Evolutionary conservation across 2,888 invertebrate species (phyloP), one percentile per base, ranked within the genome.

Genomic region (Scaeva pyrastri): DNA sequence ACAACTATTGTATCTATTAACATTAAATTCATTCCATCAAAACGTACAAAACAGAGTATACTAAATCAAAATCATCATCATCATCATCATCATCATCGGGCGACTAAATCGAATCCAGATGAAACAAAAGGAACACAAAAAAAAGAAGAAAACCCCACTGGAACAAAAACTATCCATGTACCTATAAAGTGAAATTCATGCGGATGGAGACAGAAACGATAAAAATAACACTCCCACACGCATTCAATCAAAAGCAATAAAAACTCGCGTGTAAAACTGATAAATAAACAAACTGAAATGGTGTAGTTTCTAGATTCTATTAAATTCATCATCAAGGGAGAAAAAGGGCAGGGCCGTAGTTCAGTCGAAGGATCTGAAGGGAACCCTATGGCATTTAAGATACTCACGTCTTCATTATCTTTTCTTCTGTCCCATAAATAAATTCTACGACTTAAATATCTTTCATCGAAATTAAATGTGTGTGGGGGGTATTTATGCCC

Each of bases 201-300:
- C 52, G 10, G 58, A 72, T 10, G 16, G 23, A 58, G 16, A 39
- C 14, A 66, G 39, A 55, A 55, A 55, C 86, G 82, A 86, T 82
- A 86, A 82, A 81, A 82, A 86, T 58, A 86, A 71, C 81, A 81
- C 81, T 70, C 86, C 81, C 86, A 74, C 86, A 86, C 86, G 74
- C 81, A 86, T 86, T 86, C 86, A 81, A 86, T 86, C 77, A 74
- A 86, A 86, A 82, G 81, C 81, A 86, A 82, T 86, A 86, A 86
- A 86, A 86, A 66, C 50, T 82, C 86, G 81, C 86, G 77, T 86
- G 81, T 86, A 81, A 86, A 86, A 82, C 86, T 86, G 77, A 78
- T 86, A 82, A 81, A 86, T 82, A 86, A 86, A 86, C 86, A 52
- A 11, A 85, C 36, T 31, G 60, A 39, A 26, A 64, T 8, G 16